phyloP scores from a whole-genome alignment of 2,797 vertebrate genomes.

The Esox masquinongy region DNA sequence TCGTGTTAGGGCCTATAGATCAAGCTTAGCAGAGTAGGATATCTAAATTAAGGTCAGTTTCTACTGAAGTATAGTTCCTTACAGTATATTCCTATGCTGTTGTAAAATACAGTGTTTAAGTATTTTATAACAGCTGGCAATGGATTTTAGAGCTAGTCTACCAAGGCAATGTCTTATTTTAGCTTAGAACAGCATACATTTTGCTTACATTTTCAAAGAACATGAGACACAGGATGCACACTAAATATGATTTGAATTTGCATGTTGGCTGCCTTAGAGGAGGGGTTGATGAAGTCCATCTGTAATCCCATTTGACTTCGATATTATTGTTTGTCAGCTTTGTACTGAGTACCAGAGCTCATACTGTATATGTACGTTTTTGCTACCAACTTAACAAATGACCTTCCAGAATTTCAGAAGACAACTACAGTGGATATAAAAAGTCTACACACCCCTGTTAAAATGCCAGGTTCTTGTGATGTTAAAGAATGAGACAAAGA shows the following conservation, averaged over 20 bases:
- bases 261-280: conserved; percentile 11
- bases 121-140: background rate
- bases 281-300: conserved; percentile 21
- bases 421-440: no score
- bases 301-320: conserved; percentile 23
- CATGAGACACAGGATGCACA: conserved; percentile 15
- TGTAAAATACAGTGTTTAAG: background rate
- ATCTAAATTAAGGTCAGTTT: background rate
- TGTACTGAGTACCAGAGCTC: no score
- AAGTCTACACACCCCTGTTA: no score
- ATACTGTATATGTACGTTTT: no score
- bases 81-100: background rate
- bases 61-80: no score
- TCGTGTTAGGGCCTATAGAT: background rate
- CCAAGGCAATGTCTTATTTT: background rate
- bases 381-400: no score
- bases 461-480: no score
- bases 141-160: background rate
- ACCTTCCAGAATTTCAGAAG: no score
- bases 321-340: conserved; percentile 35
- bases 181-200: background rate
- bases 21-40: background rate
- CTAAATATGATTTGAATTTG: conserved; percentile 10
- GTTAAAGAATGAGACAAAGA: no score
- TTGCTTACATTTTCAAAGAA: conserved; percentile 22